Base-by-base conservation (phyloP, 2,797 vertebrate genomes). In the Erethizon dorsatum region DNA sequence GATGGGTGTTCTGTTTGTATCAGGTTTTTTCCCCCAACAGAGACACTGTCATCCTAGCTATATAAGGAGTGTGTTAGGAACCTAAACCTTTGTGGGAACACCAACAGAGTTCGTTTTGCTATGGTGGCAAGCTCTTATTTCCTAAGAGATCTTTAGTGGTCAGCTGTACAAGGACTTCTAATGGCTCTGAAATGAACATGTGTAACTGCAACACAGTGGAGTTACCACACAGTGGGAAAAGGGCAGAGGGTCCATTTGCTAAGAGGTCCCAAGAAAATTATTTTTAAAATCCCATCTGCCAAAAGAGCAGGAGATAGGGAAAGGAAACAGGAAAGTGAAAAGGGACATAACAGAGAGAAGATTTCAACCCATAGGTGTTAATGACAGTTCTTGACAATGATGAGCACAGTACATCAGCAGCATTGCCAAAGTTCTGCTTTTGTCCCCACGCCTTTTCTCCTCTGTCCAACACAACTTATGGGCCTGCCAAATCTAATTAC, bases 141-240 rank as follows among this genome's bases (percentile, higher is more conserved):
- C 88, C 86, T 91, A 91, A 47, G 50, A 89, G 83, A 83, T 8
- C 63, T 82, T 95, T 50, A 77, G 45, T 17, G 63, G 87, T 93
- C 93, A 94, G 65, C 75, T 90, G 31, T 75, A 50, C 47, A 31
- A 45, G 37, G 28, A 71, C 18, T 61, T 80, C 31, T 59, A 85
- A 95, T 33, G 67, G n/a, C 90, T 96, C 87, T 89, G 75, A 95
- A 96, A 94, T 37, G 45, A 86, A 67, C 41, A 8, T 56, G 28
- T 83, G 50, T 63, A 84, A 88, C 71, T 61, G 56, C 52, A 45
- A 26, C 24, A 75, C 71, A 45, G 41, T 89, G 18, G 1, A 3
- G 63, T 65, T 61, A 73, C 77, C 59, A 61, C 33, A 79, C 67
- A 86, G n/a, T 15, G 50, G 33, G 59, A 5, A 80, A 94, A 28